phyloP scores from a whole-genome alignment of 1,140 invertebrate genomes.

The Papilio dardanus region DNA sequence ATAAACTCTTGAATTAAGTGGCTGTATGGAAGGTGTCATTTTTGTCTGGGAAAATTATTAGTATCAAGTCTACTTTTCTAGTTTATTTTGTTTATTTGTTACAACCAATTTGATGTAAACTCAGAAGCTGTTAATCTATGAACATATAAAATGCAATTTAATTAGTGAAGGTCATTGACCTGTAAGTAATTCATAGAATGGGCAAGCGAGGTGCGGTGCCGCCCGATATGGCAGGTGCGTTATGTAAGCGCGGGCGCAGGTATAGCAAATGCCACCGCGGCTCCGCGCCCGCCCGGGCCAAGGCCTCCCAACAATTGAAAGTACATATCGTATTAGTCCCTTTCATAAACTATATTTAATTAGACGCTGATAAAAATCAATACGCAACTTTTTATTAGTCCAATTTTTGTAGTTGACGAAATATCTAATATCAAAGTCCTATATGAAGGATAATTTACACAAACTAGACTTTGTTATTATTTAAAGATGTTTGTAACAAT shows the following conservation, averaged over 20 bases:
- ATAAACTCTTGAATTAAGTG: background rate
- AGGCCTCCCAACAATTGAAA: constrained; percentile 73
- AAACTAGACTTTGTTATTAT: too few species aligned
- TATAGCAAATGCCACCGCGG: constrained; percentile 72
- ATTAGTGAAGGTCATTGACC: constrained; percentile 79
- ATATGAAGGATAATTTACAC: too few species aligned
- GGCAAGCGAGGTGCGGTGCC: constrained; percentile 72
- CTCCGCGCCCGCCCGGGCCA: constrained; percentile 67
- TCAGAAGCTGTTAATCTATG: background rate
- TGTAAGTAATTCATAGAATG: constrained; percentile 81
- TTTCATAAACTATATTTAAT: constrained; percentile 47
- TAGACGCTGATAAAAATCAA: constrained; percentile 6
- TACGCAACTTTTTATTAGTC: background rate
- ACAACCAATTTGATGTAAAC: background rate
- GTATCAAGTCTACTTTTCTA: background rate
- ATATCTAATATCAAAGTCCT: background rate
- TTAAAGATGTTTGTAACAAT: background rate
- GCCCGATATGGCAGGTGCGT: constrained; percentile 80
- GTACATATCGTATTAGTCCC: constrained; percentile 58
- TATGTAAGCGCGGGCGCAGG: constrained; percentile 77
- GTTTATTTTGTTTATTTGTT: background rate
- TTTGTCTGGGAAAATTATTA: background rate
- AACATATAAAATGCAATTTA: constrained; percentile 49
- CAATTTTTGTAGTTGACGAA: background rate
- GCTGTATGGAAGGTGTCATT: background rate